Evolutionary conservation across 2,113 vertebrate species (phyloP), one percentile per base, ranked within the genome.

Genomic region (Ameiurus melas): DNA sequence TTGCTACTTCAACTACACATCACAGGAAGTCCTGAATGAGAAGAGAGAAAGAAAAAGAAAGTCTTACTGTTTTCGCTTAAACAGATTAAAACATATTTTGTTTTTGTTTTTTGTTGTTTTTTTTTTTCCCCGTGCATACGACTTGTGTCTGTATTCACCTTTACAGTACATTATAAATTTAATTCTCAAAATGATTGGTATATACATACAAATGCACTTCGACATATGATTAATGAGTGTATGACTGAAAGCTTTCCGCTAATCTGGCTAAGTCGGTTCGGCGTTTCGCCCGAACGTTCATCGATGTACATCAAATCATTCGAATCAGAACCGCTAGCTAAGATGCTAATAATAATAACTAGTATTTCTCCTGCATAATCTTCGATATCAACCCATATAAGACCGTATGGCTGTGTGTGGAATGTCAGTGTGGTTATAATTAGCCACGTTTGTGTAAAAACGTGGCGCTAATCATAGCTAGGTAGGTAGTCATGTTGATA

Each of bases 1-100:
- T 92, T 91, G 92, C 91, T 93, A 93, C 92, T 91, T 94, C 91
- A 93, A 91, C 93, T 94, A 92, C 92, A 93, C 92, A 93, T 93
- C 91, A 94, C 92, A 91, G 92, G 92, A 93, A 93, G 91, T 92
- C 92, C 92, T 94, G 90, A 92, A 93, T 92, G 92, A 92, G 90
- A 93, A 88, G 90, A 91, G 89, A 94, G 89, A 92, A 91, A 92
- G 89, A 92, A 89, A 91, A 93, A 92, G 89, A 92, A 90, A 89
- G 90, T 93, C 90, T 93, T 91, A 93, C 90, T 93, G 86, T 92
- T 92, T 92, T 89, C 90, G 89, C 90, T 86, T 90, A 39, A 87
- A 91, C 86, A 91, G 57, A 89, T 91, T 83, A 90, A 85, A 90
- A 91, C 90, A 92, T 84, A 92, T 64, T 73, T 47, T 47, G 6